Conservation (phyloP, 2,888 invertebrate genomes). For the Syritta pipiens region DNA sequence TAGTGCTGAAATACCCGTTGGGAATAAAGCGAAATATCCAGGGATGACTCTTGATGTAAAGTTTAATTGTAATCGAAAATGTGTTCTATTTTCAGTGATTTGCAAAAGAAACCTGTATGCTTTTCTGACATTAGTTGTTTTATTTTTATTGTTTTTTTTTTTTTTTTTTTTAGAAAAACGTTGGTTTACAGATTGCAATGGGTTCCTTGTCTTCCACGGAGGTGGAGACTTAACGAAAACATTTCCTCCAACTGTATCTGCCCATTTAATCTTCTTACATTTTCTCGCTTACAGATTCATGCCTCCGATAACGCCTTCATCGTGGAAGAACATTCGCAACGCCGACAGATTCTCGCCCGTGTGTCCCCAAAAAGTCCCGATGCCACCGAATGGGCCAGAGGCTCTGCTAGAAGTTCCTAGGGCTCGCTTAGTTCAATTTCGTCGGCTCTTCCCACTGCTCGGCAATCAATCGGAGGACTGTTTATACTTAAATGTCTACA, state of each 20-base stretch:
- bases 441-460: constrained; percentile 89
- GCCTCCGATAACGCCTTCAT: constrained; percentile 95
- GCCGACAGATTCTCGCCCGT: constrained; percentile 91
- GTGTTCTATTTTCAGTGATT: too few relatives aligned
- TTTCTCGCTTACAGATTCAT: constrained; percentile 84
- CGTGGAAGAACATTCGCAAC: constrained; percentile 89
- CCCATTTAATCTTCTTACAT: constrained; percentile 11
- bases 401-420: constrained; percentile 87
- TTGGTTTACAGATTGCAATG: too few relatives aligned
- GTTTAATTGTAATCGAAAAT: too few relatives aligned
- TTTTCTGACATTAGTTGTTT: too few relatives aligned
- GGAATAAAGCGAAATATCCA: too few relatives aligned
- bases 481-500: constrained; percentile 97
- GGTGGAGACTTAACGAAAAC: not conserved
- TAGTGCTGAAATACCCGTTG: too few relatives aligned
- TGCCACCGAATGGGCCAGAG: constrained; percentile 81
- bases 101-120: too few relatives aligned
- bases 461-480: constrained; percentile 98
- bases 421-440: constrained; percentile 90
- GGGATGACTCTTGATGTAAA: too few relatives aligned
- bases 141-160: too few relatives aligned
- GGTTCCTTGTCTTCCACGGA: not conserved
- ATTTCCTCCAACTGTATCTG: too few relatives aligned
- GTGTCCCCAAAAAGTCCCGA: constrained; percentile 90
- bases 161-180: too few relatives aligned